Conservation (phyloP, 2,797 vertebrate species). For the Falco columbarius region DNA sequence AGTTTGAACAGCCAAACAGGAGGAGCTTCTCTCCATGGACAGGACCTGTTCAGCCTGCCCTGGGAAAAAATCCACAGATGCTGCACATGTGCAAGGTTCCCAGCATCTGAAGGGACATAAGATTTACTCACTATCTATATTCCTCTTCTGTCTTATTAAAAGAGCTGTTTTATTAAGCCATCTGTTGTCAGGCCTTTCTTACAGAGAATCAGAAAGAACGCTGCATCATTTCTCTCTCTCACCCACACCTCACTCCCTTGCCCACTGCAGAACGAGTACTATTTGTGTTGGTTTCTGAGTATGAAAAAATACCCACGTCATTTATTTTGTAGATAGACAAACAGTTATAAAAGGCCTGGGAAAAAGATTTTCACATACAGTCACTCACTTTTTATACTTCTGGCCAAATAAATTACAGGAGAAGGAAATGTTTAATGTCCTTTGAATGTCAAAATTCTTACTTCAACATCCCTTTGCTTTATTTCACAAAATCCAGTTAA, state of each 20-base stretch:
- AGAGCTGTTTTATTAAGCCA: neutral
- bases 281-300: neutral
- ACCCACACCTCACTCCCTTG: neutral
- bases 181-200: neutral
- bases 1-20: neutral
- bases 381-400: neutral
- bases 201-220: neutral
- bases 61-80: neutral
- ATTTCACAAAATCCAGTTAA: neutral
- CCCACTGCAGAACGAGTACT: neutral
- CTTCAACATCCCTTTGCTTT: neutral
- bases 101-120: neutral
- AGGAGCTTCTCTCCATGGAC: neutral
- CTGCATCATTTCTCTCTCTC: rapidly evolving
- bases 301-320: neutral
- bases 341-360: neutral
- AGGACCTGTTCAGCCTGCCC: neutral
- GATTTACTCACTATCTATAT: neutral
- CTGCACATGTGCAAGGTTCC: neutral
- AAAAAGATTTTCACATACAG: neutral
- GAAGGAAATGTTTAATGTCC: neutral
- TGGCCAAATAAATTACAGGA: neutral
- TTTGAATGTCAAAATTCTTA: neutral
- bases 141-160: neutral
- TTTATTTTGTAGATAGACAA: neutral